phyloP scores from a whole-genome alignment of 2,113 vertebrate species.

The Arothron firmamentum region DNA sequence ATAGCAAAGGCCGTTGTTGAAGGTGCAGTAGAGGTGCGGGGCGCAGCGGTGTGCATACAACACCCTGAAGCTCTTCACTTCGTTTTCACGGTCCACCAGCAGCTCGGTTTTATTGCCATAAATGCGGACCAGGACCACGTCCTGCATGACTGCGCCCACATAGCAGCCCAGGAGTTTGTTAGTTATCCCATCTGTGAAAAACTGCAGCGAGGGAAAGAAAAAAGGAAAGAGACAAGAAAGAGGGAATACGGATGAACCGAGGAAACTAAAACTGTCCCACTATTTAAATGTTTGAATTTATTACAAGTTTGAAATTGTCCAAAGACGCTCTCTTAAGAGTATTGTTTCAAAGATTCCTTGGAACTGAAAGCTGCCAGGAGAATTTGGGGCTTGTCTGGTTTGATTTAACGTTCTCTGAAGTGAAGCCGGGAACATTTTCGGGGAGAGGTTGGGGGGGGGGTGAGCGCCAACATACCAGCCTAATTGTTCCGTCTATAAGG shows the following conservation, averaged over 20 bases:
- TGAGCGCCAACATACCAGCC: slow-evolving; percentile 47
- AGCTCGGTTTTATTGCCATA: slow-evolving; percentile 97
- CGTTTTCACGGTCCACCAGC: slow-evolving; percentile 91
- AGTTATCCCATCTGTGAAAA: slow-evolving; percentile 96
- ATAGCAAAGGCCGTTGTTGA: slow-evolving; percentile 95
- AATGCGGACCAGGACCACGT: slow-evolving; percentile 93
- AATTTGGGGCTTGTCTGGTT: slow-evolving; percentile 9
- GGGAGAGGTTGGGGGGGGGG: neutral
- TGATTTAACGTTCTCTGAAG: slow-evolving; percentile 16
- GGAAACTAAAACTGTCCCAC: neutral
- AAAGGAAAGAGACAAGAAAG: neutral
- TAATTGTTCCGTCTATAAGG: slow-evolving; percentile 49
- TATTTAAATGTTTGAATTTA: neutral
- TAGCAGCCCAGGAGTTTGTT: slow-evolving; percentile 97
- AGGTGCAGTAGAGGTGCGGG: slow-evolving; percentile 92
- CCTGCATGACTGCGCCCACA: slow-evolving; percentile 78
- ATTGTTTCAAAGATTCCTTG: too few relatives aligned
- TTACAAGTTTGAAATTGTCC: neutral
- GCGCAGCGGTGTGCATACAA: slow-evolving; percentile 91
- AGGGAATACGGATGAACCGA: neutral
- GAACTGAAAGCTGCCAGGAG: neutral
- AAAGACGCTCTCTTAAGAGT: too few relatives aligned
- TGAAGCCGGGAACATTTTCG: slow-evolving; percentile 19
- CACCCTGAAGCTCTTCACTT: slow-evolving; percentile 95
- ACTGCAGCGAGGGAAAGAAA: slow-evolving; percentile 59